Base-by-base conservation (phyloP, 1,140 invertebrate species). In the Coenobita brevimanus region DNA sequence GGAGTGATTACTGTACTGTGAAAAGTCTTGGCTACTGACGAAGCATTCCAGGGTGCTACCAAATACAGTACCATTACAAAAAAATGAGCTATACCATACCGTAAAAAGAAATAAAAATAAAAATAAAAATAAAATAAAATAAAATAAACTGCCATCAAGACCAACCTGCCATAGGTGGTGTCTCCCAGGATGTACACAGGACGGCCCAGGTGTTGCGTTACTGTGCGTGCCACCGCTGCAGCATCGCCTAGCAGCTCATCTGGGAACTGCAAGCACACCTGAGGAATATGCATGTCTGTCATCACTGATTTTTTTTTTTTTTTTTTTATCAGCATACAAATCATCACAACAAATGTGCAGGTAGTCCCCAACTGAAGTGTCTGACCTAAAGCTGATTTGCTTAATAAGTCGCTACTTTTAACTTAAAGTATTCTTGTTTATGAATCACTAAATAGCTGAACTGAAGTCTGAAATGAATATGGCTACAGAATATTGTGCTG, bases 251-350 rank as follows among this genome's bases (percentile, higher is more conserved):
- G 93, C 71, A 97, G 93, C 46, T 95, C 93, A 93, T 99, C 97
- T 15, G 97, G 97, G 93, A 99, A 98, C 94, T 98, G 97, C 69
- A 98, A 92, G 88, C 97, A 97, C 41, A 98, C 95, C 97, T 97
- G 92, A 57, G 91, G 36, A 46, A 38, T 1, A 84, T 38, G 4
- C 17, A 24, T 38, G 24, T 38, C 6, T 17, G 36, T 75, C 10
- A 41, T 36, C 30, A 75, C n/a, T 10, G 6, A 30, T 24, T 24
- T 4, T 4, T 24, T 67, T 8, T 24, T 67, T 13, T 21, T 46
- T 38, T 3, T 21, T n/a, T 38, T 21, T 15, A n/a, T n/a, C 13
- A 43, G 17, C 10, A n/a, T 24, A 43, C n/a, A 38, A 33, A 71
- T 1, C 21, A 1, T 21, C 21, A 69, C 27, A 24, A 21, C 30